Evolutionary conservation across 2,888 invertebrate species (phyloP).

Genomic region (Zootermopsis nevadensis): DNA sequence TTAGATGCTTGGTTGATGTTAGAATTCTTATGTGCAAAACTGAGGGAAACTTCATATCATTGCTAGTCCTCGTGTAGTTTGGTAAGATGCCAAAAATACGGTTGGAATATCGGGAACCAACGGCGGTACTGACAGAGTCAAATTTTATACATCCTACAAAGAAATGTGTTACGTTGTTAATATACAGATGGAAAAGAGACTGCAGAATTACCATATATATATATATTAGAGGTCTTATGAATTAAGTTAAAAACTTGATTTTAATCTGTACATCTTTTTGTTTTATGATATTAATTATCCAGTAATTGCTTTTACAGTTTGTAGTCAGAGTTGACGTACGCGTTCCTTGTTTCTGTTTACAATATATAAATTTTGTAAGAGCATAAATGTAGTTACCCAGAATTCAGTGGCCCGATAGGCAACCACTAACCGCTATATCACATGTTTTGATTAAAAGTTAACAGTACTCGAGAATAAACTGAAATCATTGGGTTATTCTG

Average conservation of each 20-base stretch:
- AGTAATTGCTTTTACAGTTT: constrained; percentile 26
- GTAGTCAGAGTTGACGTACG: constrained; percentile 7
- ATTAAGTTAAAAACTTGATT: not conserved
- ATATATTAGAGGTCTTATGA: not conserved
- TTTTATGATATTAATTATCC: constrained; percentile 8
- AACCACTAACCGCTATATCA: not conserved
- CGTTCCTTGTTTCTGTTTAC: constrained; percentile 20
- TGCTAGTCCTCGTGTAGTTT: constrained; percentile 49
- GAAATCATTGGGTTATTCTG: too few relatives aligned
- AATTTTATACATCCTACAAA: constrained; percentile 27
- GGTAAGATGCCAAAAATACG: constrained; percentile 36
- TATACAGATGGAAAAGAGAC: constrained; percentile 11
- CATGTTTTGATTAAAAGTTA: not conserved
- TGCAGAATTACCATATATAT: not conserved
- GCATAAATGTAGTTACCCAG: constrained; percentile 18
- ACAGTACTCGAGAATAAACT: too few relatives aligned
- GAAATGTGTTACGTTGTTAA: constrained; percentile 14
- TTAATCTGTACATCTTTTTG: not conserved
- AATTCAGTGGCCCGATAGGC: constrained; percentile 18
- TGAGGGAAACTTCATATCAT: constrained; percentile 50
- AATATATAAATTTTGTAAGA: not conserved
- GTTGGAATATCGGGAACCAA: constrained; percentile 12
- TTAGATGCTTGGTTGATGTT: constrained; percentile 41
- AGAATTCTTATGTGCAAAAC: constrained; percentile 35
- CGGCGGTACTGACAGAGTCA: constrained; percentile 13